These are phyloP conservation scores for Trididemnum clinides DNA, from an alignment of 23 tunicate species.

Conservation along the genomic window DNA sequence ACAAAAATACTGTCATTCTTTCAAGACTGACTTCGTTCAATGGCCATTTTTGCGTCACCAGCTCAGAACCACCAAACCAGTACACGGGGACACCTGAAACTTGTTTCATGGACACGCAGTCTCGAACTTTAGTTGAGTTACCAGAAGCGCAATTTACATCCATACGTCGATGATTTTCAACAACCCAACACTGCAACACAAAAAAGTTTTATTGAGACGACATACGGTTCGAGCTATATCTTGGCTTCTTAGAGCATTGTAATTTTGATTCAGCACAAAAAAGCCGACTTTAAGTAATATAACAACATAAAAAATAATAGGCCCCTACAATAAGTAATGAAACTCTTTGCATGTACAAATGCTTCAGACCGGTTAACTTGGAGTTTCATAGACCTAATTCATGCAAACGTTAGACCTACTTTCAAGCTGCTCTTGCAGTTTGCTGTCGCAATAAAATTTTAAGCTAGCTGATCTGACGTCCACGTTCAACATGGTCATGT, in stretches of 20 bases:
- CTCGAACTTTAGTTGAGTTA: slow-evolving; percentile 23
- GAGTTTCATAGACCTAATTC: too few species aligned
- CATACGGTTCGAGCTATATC: not conserved
- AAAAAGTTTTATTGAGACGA: not conserved
- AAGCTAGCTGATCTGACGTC: too few species aligned
- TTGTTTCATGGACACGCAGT: slow-evolving; percentile 36
- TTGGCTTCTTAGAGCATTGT: not conserved
- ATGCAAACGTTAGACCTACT: too few species aligned
- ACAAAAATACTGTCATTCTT: slow-evolving; percentile 27
- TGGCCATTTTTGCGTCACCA: slow-evolving; percentile 64
- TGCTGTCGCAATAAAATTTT: too few species aligned
- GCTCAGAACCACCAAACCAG: slow-evolving; percentile 78
- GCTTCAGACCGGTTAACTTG: too few species aligned
- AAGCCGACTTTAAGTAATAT: not conserved
- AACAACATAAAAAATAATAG: too few species aligned
- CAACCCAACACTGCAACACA: slow-evolving; percentile 27
- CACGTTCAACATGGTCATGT: too few species aligned
- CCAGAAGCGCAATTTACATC: not conserved
- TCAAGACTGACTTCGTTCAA: slow-evolving; percentile 17
- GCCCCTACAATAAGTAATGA: too few species aligned
- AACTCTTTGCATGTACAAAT: too few species aligned
- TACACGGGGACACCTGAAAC: slow-evolving; percentile 8
- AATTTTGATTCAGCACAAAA: not conserved
- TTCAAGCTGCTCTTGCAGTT: too few species aligned
- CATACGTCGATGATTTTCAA: not conserved